These are phyloP conservation scores for Chaetodon trifascialis DNA, from an alignment of 2,113 vertebrate genomes.

Conservation along the genomic window DNA sequence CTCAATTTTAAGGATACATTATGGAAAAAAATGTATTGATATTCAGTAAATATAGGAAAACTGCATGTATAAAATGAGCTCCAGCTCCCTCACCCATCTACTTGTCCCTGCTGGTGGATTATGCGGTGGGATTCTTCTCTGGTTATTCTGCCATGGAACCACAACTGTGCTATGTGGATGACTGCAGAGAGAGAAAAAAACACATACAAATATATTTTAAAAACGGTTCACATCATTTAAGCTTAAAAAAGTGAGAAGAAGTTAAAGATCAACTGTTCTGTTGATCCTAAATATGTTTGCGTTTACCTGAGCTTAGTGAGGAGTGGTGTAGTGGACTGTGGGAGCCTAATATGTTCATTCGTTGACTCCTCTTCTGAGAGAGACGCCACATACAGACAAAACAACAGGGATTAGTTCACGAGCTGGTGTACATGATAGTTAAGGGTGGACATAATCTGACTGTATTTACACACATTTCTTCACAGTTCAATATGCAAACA, in stretches of 20 bases:
- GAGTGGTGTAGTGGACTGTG: constrained; percentile 95
- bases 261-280: background rate
- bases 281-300: background rate
- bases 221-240: background rate
- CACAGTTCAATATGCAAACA: background rate
- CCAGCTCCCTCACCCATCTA: constrained; percentile 90
- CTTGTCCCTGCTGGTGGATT: constrained; percentile 95
- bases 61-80: background rate
- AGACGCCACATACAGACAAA: constrained; percentile 58
- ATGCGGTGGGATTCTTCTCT: constrained; percentile 96
- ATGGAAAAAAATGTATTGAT: background rate
- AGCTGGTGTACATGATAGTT: background rate
- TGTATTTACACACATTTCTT: background rate
- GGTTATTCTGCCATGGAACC: constrained; percentile 97
- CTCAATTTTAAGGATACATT: background rate
- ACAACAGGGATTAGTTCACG: constrained; percentile 48
- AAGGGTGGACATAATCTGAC: background rate
- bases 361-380: constrained; percentile 93
- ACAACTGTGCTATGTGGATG: constrained; percentile 96
- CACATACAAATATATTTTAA: background rate
- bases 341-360: constrained; percentile 94
- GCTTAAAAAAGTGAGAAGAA: background rate
- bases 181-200: constrained; percentile 78
- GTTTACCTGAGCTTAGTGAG: constrained; percentile 91
- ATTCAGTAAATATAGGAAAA: background rate